Evolutionary conservation across 1,140 invertebrate genomes (phyloP), one percentile per base, ranked within the genome.

Genomic region (Oncopodura yosiiana): DNA sequence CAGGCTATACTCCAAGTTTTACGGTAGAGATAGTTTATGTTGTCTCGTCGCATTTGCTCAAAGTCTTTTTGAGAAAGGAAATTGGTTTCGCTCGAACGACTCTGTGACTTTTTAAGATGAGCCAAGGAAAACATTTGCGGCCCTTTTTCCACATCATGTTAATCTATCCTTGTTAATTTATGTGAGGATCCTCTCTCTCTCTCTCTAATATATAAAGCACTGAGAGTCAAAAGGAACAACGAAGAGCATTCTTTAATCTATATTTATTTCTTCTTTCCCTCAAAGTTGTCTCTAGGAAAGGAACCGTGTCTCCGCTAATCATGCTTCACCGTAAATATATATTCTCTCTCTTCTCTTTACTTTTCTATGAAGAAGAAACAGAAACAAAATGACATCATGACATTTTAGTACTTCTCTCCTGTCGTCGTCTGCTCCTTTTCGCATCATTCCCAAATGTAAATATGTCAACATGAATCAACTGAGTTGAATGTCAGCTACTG

Each of bases 81-180:
- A 63, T 63, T 63, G 61, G 61, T 63, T 60, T 57, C 61, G 61
- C 53, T 60, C 41, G 53, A 63, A 56, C 53, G 57, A 63, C 30
- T 57, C 30, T 56, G 52, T 56, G 60, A 58, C 56, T 62, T 59
- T 34, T 59, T 48, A n/a, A n/a, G 57, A 56, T 45, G 49, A 59
- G 61, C 57, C 61, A 63, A 63, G 21, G 57, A 63, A 63, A 63
- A 63, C 61, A 63, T 58, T 63, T 63, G 57, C 57, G 61, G 57
- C 55, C 45, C 51, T 56, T 61, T 59, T 58, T 49, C 55, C 55
- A 50, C 61, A 60, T 60, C 57, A 59, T 57, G 56, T 59, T 59
- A 63, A 63, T 63, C 53, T 59, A 63, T 63, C 61, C 61, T 60
- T 60, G 57, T 63, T 63, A 63, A 63, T 63, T 63, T 63, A 63